These are phyloP conservation scores for Cosmopolites sordidus DNA, from an alignment of 2,888 invertebrate species.

Conservation along the genomic window DNA sequence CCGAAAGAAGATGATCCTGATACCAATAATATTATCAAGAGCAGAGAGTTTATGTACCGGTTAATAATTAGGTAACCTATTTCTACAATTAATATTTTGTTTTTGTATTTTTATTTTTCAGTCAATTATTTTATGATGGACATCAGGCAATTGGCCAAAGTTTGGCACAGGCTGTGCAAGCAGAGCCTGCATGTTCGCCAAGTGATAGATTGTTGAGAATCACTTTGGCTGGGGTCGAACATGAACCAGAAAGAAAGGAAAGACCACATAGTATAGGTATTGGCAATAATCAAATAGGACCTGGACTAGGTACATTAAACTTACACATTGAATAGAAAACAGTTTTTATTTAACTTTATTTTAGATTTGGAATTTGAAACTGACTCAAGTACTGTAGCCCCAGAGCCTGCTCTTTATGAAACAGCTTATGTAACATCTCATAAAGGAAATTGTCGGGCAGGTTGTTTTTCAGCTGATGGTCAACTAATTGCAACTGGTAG, in stretches of 20 bases:
- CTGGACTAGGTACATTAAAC: slow-evolving; percentile 57
- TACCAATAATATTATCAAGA: slow-evolving; percentile 77
- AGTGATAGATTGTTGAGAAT: slow-evolving; percentile 89
- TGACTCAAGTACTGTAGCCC: slow-evolving; percentile 87
- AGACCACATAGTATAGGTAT: slow-evolving; percentile 56
- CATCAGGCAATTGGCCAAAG: slow-evolving; percentile 88
- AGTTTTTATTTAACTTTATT: too few relatives aligned
- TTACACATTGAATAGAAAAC: too few relatives aligned
- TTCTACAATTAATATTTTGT: background rate
- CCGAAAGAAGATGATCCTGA: slow-evolving; percentile 56
- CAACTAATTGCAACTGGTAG: slow-evolving; percentile 97
- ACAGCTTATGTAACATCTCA: slow-evolving; percentile 99
- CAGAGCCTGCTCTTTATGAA: slow-evolving; percentile 96
- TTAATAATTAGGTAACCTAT: slow-evolving; percentile 79
- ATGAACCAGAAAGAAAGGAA: slow-evolving; percentile 72
- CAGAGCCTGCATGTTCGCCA: slow-evolving; percentile 92
- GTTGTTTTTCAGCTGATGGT: slow-evolving; percentile 93
- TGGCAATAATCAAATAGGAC: slow-evolving; percentile 61
- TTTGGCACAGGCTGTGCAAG: slow-evolving; percentile 77
- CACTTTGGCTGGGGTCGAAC: slow-evolving; percentile 78
- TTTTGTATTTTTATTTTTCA: slow-evolving; percentile 46
- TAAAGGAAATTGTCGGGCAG: slow-evolving; percentile 92
- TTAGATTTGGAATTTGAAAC: slow-evolving; percentile 93
- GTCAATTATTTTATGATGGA: slow-evolving; percentile 97
- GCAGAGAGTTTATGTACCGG: slow-evolving; percentile 82